These are phyloP conservation scores for Dipodomys merriami DNA, from an alignment of 2,113 vertebrate genomes.

Conservation along the genomic window DNA sequence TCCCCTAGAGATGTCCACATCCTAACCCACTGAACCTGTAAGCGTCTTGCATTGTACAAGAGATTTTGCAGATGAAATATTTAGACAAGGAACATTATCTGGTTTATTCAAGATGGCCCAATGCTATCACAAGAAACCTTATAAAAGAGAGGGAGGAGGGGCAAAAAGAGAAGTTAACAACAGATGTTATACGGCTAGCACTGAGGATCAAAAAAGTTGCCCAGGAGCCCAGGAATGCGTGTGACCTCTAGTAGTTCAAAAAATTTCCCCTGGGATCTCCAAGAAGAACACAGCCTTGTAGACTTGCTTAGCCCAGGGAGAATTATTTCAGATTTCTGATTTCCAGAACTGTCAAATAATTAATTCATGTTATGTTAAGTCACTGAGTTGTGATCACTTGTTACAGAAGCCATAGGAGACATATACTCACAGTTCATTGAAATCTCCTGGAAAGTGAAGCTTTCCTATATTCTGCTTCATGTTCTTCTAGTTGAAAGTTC, in stretches of 20 bases:
- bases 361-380: not conserved
- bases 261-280: not conserved
- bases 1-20: not conserved
- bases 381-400: not conserved
- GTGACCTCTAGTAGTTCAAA: not conserved
- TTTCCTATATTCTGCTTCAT: not conserved
- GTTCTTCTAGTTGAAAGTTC: not conserved
- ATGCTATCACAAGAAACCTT: not conserved
- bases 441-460: no score
- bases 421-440: not conserved
- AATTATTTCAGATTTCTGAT: not conserved
- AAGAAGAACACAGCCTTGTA: not conserved
- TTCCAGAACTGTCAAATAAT: not conserved
- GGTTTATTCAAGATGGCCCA: not conserved
- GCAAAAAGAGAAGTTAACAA: not conserved
- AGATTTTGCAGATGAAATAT: not conserved
- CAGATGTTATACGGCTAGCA: no score
- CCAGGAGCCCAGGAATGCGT: not conserved
- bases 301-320: not conserved
- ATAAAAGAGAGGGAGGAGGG: not conserved
- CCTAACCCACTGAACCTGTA: not conserved
- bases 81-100: not conserved
- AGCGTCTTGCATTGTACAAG: not conserved
- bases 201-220: not conserved
- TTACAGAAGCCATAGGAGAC: not conserved